Conservation (phyloP, 2,888 invertebrate genomes). For the Eupeodes latifasciatus region DNA sequence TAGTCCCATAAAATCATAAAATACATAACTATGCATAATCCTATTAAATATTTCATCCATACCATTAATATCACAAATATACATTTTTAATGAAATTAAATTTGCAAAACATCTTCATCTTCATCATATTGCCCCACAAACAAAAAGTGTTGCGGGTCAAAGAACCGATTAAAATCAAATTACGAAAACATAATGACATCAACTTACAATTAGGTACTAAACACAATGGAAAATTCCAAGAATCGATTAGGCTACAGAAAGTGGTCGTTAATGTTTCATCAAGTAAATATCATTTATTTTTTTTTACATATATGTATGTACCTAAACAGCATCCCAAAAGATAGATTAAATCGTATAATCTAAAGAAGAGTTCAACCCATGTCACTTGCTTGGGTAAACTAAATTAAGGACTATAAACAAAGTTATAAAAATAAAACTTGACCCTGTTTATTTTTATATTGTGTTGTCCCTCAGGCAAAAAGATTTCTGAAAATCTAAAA, state of each 20-base stretch:
- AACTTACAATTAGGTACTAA: not conserved
- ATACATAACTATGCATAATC: not conserved
- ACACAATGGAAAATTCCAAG: conserved; percentile 15
- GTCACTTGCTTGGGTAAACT: not conserved
- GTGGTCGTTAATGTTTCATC: conserved; percentile 48
- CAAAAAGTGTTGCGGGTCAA: not conserved
- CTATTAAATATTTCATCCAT: not conserved
- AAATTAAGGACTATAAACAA: conserved; percentile 2
- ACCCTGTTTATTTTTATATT: not conserved
- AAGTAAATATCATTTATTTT: conserved; percentile 44
- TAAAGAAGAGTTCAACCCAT: not conserved
- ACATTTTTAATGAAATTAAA: not conserved
- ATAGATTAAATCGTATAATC: conserved; percentile 7
- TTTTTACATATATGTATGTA: not conserved
- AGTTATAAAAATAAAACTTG: conserved; percentile 19
- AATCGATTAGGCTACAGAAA: conserved; percentile 32
- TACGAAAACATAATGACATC: conserved; percentile 11
- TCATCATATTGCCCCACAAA: not conserved
- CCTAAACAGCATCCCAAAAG: conserved; percentile 8
- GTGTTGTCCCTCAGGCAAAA: not conserved
- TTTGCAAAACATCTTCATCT: not conserved
- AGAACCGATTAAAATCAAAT: conserved; percentile 15
- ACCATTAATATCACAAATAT: not conserved
- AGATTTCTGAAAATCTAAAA: not conserved
- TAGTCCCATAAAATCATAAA: not conserved